Evolutionary conservation across 2,113 vertebrate species (phyloP).

Genomic region (Dipodomys stephensi): DNA sequence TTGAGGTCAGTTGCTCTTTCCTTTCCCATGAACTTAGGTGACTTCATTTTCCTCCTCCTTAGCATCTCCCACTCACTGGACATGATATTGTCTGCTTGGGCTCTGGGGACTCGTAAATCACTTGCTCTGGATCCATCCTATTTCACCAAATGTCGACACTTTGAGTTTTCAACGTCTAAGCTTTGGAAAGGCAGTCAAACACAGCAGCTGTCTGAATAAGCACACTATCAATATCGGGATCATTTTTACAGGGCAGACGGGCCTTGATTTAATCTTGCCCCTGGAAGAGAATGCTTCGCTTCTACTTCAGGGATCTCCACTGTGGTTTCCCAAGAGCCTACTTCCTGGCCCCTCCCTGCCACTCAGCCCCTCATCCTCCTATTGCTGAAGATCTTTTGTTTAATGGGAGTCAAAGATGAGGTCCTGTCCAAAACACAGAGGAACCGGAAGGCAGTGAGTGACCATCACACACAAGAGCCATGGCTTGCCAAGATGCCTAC

Average conservation of each 20-base stretch:
- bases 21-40: constrained; percentile 86
- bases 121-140: background rate
- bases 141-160: background rate
- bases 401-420: background rate
- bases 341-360: background rate
- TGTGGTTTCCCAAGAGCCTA: background rate
- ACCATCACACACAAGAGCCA: background rate
- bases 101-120: constrained; percentile 35
- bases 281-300: background rate
- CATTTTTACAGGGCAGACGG: background rate
- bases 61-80: constrained; percentile 73
- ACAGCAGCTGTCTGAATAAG: background rate
- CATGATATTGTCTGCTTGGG: background rate
- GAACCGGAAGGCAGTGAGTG: background rate
- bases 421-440: background rate
- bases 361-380: background rate
- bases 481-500: background rate
- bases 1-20: constrained; percentile 48
- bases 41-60: constrained; percentile 80
- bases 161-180: background rate
- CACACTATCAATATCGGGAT: background rate
- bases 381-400: background rate
- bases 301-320: background rate
- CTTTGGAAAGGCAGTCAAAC: background rate
- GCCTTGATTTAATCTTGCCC: background rate